These are phyloP conservation scores for Coenobita brevimanus DNA, from an alignment of 1,140 invertebrate species.

Conservation along the genomic window DNA sequence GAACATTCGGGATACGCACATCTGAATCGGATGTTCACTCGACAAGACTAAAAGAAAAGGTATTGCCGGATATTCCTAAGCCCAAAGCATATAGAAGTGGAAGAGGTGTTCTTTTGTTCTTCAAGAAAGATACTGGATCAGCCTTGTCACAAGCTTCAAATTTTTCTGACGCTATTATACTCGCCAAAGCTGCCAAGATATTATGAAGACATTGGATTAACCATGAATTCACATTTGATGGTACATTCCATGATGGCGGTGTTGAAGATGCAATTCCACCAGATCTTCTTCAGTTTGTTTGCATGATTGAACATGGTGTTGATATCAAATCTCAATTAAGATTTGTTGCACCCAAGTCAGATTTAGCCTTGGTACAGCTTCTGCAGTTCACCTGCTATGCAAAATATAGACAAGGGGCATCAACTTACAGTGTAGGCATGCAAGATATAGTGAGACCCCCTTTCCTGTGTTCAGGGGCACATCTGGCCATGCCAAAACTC, in stretches of 20 bases:
- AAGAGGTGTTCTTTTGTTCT: slow-evolving; percentile 28
- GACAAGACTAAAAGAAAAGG: too few species aligned
- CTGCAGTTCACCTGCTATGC: slow-evolving; percentile 39
- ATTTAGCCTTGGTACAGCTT: slow-evolving; percentile 23
- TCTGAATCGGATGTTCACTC: too few species aligned
- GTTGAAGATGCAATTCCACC: background rate
- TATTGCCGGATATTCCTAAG: too few species aligned
- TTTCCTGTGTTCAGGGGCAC: background rate
- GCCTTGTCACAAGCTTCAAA: slow-evolving; percentile 6
- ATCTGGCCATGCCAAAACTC: slow-evolving; percentile 1
- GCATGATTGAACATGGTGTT: too few species aligned
- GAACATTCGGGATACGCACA: too few species aligned
- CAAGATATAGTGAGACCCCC: slow-evolving; percentile 5
- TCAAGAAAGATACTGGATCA: slow-evolving; percentile 28
- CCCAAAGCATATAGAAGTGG: too few species aligned
- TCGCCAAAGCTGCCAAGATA: slow-evolving; percentile 26
- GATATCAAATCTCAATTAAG: slow-evolving; percentile 28
- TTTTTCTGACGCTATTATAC: slow-evolving; percentile 5
- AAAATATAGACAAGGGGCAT: slow-evolving; percentile 14
- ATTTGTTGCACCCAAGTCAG: slow-evolving; percentile 5
- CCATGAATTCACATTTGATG: background rate
- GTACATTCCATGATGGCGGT: background rate
- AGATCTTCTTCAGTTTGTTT: slow-evolving; percentile 15
- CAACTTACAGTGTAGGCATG: slow-evolving; percentile 18
- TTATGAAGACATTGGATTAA: background rate